These are phyloP conservation scores for Sebastes flavidus DNA, from an alignment of 2,797 vertebrate species.

Conservation along the genomic window DNA sequence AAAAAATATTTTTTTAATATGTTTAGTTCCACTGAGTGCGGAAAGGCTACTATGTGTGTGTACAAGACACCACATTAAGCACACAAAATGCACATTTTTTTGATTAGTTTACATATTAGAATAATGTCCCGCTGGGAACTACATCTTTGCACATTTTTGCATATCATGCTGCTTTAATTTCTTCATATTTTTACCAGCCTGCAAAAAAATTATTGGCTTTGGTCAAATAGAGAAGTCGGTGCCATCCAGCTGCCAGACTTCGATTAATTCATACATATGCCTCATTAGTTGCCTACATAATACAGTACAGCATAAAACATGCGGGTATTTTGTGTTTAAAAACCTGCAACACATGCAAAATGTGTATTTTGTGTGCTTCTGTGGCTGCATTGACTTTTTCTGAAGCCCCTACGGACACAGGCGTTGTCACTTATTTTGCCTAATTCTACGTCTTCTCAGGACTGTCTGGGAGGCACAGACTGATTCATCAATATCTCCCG, in stretches of 20 bases:
- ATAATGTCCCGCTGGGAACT: not conserved
- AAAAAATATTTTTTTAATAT: conserved; percentile 11
- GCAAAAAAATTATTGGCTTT: not conserved
- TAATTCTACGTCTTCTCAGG: not conserved
- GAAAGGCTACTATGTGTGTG: not conserved
- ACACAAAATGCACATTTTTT: conserved; percentile 40
- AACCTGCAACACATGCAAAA: not conserved
- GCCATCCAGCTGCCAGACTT: not conserved
- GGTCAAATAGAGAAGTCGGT: not conserved
- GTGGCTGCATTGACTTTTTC: not conserved
- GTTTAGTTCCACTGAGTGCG: not conserved
- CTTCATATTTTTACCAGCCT: not conserved
- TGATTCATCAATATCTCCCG: not conserved
- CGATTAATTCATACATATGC: not conserved
- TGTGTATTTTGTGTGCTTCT: conserved; percentile 31
- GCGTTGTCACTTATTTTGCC: not conserved
- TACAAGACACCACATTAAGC: not conserved
- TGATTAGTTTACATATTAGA: not conserved
- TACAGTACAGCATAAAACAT: not conserved
- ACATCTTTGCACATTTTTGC: conserved; percentile 18
- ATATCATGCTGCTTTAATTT: conserved; percentile 24
- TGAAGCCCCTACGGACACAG: not conserved
- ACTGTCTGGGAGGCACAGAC: not conserved
- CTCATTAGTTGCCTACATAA: conserved; percentile 28
- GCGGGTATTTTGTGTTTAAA: not conserved